Evolutionary conservation across 2,113 vertebrate genomes (phyloP), one percentile per base, ranked within the genome.

Genomic region (Pseudopipra pipra): DNA sequence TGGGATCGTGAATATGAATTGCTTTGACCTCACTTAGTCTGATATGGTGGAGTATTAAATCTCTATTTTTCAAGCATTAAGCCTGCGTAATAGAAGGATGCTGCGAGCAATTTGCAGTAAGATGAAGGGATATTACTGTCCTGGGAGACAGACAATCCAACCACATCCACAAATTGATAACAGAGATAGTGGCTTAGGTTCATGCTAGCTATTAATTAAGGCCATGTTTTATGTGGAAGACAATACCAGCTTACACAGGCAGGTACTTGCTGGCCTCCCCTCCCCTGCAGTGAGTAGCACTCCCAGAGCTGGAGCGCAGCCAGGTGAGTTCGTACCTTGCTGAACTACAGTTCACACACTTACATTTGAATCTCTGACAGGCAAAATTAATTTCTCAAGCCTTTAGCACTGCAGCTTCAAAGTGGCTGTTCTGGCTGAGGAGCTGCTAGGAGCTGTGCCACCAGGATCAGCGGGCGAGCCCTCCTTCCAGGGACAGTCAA

Each of bases 341-440:
- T 89, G 85, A 97, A 86, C 87, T 85, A 33, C 75, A 5, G 87
- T 76, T 84, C 93, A 71, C 52, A 78, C 68, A 13, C 61, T 67
- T 65, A 55, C 74, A 49, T 85, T 87, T 94, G 94, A 92, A 96
- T 96, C 93, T 81, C 95, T 95, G 97, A 95, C 95, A 97, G 79
- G 87, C 66, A 87, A 95, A 97, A 98, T 98, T 96, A 97, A 97
- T 97, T 97, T 95, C 93, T 97, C 96, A 95, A 92, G 92, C 95
- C 96, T 95, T 92, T 91, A 94, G 95, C 93, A 82, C 33, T 43
- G 49, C 94, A 93, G 96, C 90, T 83, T 61, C 86, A 74, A 90
- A 95, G 87, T 55, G 51, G 96, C 96, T 68, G 92, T 28, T 93
- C 58, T 37, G 52, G 22, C 93, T 85, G 70, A 24, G 46, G 76